Base-by-base conservation (phyloP, 2,113 vertebrate genomes). In the Loxodonta africana region DNA sequence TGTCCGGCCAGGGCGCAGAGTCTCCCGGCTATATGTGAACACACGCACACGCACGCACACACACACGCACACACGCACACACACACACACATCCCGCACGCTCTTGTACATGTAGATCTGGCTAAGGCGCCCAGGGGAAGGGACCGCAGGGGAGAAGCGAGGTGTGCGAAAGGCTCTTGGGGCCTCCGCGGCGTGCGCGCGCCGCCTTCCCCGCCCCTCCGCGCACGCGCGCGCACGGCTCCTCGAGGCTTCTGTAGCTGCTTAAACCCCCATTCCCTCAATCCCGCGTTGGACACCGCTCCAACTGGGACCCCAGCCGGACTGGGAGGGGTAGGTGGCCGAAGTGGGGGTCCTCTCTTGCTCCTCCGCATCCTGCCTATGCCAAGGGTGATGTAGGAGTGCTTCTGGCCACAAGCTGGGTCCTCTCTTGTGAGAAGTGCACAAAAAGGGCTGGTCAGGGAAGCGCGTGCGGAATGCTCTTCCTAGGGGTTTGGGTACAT, bases 241-340 rank as follows among this genome's bases (percentile, higher is more conserved):
- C 94, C 11, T 1, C 37, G 0, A 95, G 53, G 51, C 67, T 96
- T 95, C 85, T 88, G 95, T 95, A 97, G 96, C 97, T 95, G 95
- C 95, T 73, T 74, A 7, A 90, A 73, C 65, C 57, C 86, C 84
- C 10, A 23, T 23, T 78, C 76, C 48, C 26, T 62, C 46, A 74
- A 57, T 63, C 86, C 78, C 6, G 33, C 76, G 63, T 73, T 30
- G 89, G 77, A 90, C 44, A 46, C 82, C 7, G 41, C 23, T 26
- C 23, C 1, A 76, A 23, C 81, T 86, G 48, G 83, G 78, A 65
- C 41, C 76, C n/a, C 0, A 6, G 90, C 53, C 6, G 1, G 8
- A 60, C 60, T 51, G 21, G 63, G 44, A 74, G 69, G 10, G 81
- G 83, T n/a, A 80, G 71, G 81, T 78, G 65, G 57, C 94, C 23